These are phyloP conservation scores for Mus pahari DNA, from an alignment of 2,113 vertebrate genomes.

Conservation along the genomic window DNA sequence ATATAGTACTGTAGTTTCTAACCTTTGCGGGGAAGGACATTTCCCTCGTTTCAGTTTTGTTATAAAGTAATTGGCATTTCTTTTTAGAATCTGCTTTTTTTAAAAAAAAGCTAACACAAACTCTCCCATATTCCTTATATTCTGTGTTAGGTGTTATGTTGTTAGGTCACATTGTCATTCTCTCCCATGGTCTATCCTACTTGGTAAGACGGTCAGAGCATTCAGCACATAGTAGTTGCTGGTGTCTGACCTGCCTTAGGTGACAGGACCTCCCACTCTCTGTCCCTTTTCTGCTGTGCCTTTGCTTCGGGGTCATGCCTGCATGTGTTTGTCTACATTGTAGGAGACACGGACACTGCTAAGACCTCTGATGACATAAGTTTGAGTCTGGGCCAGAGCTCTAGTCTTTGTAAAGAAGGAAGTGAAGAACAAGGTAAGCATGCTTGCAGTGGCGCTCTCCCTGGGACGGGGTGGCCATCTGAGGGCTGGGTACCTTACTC, in stretches of 20 bases:
- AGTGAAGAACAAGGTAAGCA: slow-evolving; percentile 96
- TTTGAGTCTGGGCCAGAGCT: slow-evolving; percentile 96
- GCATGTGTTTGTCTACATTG: slow-evolving; percentile 76
- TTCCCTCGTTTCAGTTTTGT: not conserved
- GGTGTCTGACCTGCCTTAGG: not conserved
- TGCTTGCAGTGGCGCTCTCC: slow-evolving; percentile 38
- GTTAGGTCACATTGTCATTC: too few relatives aligned
- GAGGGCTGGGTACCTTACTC: not conserved
- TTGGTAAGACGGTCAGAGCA: not conserved
- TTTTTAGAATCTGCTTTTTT: not conserved
- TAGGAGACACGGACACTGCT: slow-evolving; percentile 92
- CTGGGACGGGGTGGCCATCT: not conserved
- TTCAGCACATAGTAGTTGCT: not conserved
- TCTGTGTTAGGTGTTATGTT: not conserved
- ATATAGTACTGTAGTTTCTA: not conserved
- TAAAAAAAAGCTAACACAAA: not conserved
- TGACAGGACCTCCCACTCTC: not conserved
- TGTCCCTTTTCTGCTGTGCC: not conserved
- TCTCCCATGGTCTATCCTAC: not conserved
- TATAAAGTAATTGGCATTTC: not conserved
- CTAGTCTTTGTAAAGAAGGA: slow-evolving; percentile 93
- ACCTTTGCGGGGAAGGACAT: slow-evolving; percentile 8
- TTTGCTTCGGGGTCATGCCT: slow-evolving; percentile 29
- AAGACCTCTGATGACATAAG: slow-evolving; percentile 97
- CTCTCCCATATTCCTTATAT: not conserved